phyloP scores from a whole-genome alignment of 2,113 vertebrate genomes.

The Rhynchopsitta pachyrhyncha region DNA sequence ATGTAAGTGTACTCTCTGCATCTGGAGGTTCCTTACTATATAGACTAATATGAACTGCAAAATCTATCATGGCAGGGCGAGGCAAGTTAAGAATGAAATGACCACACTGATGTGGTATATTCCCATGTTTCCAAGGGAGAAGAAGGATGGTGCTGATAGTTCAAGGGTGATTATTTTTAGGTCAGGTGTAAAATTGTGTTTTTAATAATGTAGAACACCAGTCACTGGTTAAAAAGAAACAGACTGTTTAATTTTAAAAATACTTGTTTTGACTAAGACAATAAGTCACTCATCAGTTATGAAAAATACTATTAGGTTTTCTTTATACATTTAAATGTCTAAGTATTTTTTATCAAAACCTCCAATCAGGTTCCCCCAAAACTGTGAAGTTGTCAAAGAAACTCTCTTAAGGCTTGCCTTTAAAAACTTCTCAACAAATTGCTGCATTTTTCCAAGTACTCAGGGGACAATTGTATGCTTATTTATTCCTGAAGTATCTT shows the following conservation, averaged over 20 bases:
- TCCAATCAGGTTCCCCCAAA: not conserved
- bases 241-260: constrained; percentile 47
- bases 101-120: not conserved
- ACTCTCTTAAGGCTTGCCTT: constrained; percentile 18
- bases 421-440: not conserved
- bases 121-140: not conserved
- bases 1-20: not conserved
- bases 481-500: not conserved
- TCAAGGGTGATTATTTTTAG: not conserved
- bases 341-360: constrained; percentile 40
- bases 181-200: not conserved
- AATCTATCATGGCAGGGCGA: not conserved
- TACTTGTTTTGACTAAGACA: constrained; percentile 29
- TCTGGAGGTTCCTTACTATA: not conserved
- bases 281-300: constrained; percentile 18
- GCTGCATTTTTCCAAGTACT: not conserved
- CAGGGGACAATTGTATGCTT: not conserved
- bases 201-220: constrained; percentile 43
- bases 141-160: not conserved
- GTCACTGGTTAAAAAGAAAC: not conserved
- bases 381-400: not conserved
- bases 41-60: not conserved
- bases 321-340: constrained; percentile 28
- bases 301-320: constrained; percentile 49
- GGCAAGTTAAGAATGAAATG: not conserved